phyloP scores from a whole-genome alignment of 2,888 invertebrate genomes.

The Ferdinandea cuprea region DNA sequence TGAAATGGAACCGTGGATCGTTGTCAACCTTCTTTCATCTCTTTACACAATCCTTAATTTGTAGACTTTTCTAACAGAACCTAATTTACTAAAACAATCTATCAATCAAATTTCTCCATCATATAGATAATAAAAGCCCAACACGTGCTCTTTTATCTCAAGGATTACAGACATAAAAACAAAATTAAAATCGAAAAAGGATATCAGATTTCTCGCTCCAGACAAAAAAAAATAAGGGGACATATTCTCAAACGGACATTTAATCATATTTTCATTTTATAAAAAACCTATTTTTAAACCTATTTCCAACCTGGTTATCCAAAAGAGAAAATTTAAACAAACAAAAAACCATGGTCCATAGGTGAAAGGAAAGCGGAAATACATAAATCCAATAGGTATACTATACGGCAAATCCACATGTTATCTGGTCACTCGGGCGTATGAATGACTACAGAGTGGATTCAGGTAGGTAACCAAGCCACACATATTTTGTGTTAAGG shows the following conservation, averaged over 20 bases:
- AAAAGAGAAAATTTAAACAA: conserved; percentile 15
- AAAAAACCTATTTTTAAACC: conserved; percentile 29
- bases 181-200: conserved; percentile 26
- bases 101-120: too few species aligned
- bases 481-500: conserved; percentile 40
- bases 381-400: conserved; percentile 41
- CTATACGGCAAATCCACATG: conserved; percentile 60
- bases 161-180: conserved; percentile 16
- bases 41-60: too few species aligned
- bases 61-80: too few species aligned
- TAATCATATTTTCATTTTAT: conserved; percentile 65
- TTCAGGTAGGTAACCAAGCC: conserved; percentile 18
- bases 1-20: too few species aligned
- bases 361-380: conserved; percentile 40
- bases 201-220: conserved; percentile 35
- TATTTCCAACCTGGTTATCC: conserved; percentile 15
- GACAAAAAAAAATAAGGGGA: conserved; percentile 8
- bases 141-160: conserved; percentile 39
- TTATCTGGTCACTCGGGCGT: conserved; percentile 67
- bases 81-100: too few species aligned
- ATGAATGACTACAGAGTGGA: conserved; percentile 52
- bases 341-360: conserved; percentile 32
- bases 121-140: conserved; percentile 15
- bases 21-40: too few species aligned
- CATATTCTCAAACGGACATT: conserved; percentile 59